Base-by-base conservation (phyloP, 2,888 invertebrate genomes). In the Lydus trimaculatus region DNA sequence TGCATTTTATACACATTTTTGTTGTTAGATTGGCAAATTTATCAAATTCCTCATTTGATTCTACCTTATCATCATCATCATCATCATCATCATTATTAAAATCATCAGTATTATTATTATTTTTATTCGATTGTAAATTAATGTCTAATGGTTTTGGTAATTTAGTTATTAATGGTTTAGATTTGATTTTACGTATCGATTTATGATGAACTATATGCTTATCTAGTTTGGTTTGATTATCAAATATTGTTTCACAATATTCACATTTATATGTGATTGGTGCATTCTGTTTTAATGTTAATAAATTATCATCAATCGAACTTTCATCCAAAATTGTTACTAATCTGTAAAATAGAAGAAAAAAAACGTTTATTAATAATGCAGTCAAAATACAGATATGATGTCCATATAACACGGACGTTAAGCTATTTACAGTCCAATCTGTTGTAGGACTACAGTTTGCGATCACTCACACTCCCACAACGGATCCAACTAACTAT, bases 11-110 rank as follows among this genome's bases (percentile, higher is more conserved):
- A 65, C 80, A 81, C 0, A 61, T 67, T 63, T 69, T 74, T 15
- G 66, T 70, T 63, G 59, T 20, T 43, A 84, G 63, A 80, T 84
- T 64, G 71, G 82, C 66, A 67, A 77, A 58, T 79, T 81, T 67
- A 65, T 84, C 58, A 80, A 82, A 64, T 82, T 23, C 23, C n/a
- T 66, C 59, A 58, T 61, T 31, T 7, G 60, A 25, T 25, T 67
- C 56, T 2, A 64, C 11, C n/a, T 58, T 64, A 31, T 58, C 9
- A 31, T 48, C 7, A 58, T 58, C 25, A 13, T 25, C 23, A 25
- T 64, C 36, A 20, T 28, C 23, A 52, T 3, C 20, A 5, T 23
- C 20, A 9, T 3, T 4, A 59, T 4, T 31, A 59, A 28, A 11
- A 3, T 7, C 36, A 20, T 28, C 23, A 52, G 0, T 23, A 5